phyloP scores from a whole-genome alignment of 2,113 vertebrate species.

The Meriones unguiculatus region DNA sequence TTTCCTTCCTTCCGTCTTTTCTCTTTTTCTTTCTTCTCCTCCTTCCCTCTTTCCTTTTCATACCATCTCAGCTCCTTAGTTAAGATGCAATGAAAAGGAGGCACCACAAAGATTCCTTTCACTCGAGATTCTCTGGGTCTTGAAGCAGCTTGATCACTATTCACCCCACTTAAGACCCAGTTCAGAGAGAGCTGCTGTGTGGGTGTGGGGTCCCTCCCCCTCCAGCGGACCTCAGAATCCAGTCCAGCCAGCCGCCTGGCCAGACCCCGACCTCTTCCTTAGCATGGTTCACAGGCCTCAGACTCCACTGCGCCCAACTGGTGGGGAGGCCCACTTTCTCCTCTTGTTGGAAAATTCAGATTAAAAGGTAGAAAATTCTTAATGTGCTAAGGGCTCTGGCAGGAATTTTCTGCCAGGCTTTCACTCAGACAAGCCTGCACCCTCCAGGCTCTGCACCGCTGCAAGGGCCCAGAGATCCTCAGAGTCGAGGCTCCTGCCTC shows the following conservation, averaged over 20 bases:
- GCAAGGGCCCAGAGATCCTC: not conserved
- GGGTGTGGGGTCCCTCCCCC: not conserved
- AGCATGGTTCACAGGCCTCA: not conserved
- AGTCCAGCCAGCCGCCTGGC: not conserved
- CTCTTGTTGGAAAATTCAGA: constrained; percentile 30
- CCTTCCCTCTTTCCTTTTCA: not conserved
- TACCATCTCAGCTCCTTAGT: not conserved
- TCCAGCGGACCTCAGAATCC: not conserved
- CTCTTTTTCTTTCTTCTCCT: not conserved
- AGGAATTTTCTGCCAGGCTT: constrained; percentile 7
- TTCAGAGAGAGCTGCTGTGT: not conserved
- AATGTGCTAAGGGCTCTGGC: not conserved
- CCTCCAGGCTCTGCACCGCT: not conserved
- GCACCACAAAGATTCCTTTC: not conserved
- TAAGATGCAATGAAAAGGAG: not conserved
- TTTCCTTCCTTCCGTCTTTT: not conserved
- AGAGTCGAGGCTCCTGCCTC: not conserved
- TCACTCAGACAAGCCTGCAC: not conserved
- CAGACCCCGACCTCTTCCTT: not conserved
- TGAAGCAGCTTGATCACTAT: not conserved
- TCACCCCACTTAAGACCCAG: not conserved
- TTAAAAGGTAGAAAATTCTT: not conserved
- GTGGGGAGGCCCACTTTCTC: not conserved
- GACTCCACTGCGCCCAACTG: not conserved
- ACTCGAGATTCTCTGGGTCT: not conserved